Base-by-base conservation (phyloP, 2,113 vertebrate species). In the Siphamia tubifer region DNA sequence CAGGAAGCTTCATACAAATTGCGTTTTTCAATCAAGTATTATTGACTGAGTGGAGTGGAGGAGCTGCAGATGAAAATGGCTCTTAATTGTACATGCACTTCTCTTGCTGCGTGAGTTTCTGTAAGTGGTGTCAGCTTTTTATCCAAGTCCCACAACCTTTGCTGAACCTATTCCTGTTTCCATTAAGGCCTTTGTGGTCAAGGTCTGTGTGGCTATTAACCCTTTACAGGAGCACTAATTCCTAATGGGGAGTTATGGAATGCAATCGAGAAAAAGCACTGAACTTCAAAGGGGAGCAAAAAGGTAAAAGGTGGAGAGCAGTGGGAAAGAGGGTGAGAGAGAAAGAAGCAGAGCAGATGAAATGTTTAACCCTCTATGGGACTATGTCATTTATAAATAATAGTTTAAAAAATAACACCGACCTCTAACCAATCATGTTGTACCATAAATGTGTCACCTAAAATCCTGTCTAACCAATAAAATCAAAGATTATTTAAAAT, bases 81-180 rank as follows among this genome's bases (percentile, higher is more conserved):
- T 47, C 34, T 70, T 82, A 81, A 86, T 81, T 83, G 68, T 68
- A 74, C 39, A 58, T 73, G 63, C 24, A 63, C 35, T 51, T 35
- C 17, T 63, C 31, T 42, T 39, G 24, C 71, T 44, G 31, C 57
- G 39, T 75, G 55, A 58, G 67, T 49, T 53, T 75, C 42, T 31
- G 38, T 90, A 72, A 83, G 83, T 78, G 82, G 78, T 79, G 80
- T 78, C 68, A 68, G 70, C 66, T 85, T 81, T 47, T 56, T 72
- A 8, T 30, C n/a, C n/a, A 2, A 82, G 69, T 52, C 27, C 63
- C 63, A 28, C 70, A 69, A 79, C 69, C 82, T 77, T 64, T 56
- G 21, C 39, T 79, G 74, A 70, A 72, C 62, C 16, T 4, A 25
- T 62, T 73, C 58, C 65, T 70, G 58, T 62, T 79, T 85, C 68